These are phyloP conservation scores for Aphelenchoides bicaudatus DNA, from an alignment of 2,888 invertebrate genomes.

Conservation along the genomic window DNA sequence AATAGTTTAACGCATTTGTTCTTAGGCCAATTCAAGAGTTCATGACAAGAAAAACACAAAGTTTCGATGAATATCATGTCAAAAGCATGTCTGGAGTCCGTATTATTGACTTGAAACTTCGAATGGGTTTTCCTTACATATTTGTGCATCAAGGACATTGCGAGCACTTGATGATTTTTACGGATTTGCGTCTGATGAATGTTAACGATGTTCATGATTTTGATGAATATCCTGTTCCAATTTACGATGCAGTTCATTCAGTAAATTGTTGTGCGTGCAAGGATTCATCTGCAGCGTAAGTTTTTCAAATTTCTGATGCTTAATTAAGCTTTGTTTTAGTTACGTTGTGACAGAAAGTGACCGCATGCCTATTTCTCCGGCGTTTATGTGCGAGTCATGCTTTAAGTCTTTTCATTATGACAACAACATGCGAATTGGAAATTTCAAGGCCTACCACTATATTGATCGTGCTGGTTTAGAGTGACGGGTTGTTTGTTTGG, in stretches of 20 bases:
- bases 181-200: conserved; percentile 50
- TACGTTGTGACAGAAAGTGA: conserved; percentile 50
- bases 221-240: conserved; percentile 41
- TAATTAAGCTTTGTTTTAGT: conserved; percentile 29
- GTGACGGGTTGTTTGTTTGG: no score
- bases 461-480: conserved; percentile 35
- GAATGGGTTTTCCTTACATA: conserved; percentile 73
- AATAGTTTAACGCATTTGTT: conserved; percentile 13
- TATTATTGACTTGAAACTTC: conserved; percentile 65
- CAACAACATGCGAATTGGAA: conserved; percentile 30
- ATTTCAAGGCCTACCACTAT: conserved; percentile 36
- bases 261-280: conserved; percentile 44
- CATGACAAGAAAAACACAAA: conserved; percentile 63
- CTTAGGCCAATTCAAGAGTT: conserved; percentile 67
- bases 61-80: conserved; percentile 65
- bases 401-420: conserved; percentile 45
- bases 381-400: conserved; percentile 50
- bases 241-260: conserved; percentile 41
- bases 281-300: conserved; percentile 42
- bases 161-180: conserved; percentile 38
- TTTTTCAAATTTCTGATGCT: conserved; percentile 13
- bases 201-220: conserved; percentile 43
- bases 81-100: conserved; percentile 46
- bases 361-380: conserved; percentile 46
- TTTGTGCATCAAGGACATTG: conserved; percentile 76